Evolutionary conservation across 2,113 vertebrate species (phyloP), one percentile per base, ranked within the genome.

Genomic region (Martes martes): DNA sequence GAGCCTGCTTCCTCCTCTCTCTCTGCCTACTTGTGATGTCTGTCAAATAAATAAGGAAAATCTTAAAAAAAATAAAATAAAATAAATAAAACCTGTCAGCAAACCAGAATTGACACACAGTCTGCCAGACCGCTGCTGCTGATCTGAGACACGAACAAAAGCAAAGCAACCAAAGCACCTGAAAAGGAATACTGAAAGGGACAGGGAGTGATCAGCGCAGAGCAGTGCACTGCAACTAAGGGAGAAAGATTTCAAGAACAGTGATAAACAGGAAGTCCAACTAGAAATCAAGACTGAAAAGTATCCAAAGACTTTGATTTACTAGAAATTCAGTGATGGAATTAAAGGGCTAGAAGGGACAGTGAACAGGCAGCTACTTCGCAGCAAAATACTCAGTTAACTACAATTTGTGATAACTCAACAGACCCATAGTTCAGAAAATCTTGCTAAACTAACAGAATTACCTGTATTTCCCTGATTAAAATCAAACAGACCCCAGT

Each of bases 281-380:
- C 42, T 86, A 86, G 80, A 95, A 89, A 55, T 87, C 50, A 83
- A 92, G 61, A 81, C 59, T 90, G 36, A 67, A 96, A 67, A 59
- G 19, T 83, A 6, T 39, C 36, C 88, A 79, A 97, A 89, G 33
- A 89, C 81, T 69, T 18, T n/a, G 50, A 69, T 61, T 96, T 24
- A 83, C 24, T 69, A 91, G 94, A 82, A 91, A 78, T 87, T 82
- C 65, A 95, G 0, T 50, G 19, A 55, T 0, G 6, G 50, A 90
- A 93, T 67, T 69, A 50, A 50, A 91, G 18, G 24, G 5, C 55
- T 71, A 65, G 23, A 94, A 55, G 45, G 63, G 26, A 87, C 39
- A 74, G 11, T 57, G 76, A 80, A n/a, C 26, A 69, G 39, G 18
- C 52, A 80, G 24, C 45, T 89, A 89, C 52, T 92, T 19, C 55